phyloP scores from a whole-genome alignment of 2,888 invertebrate genomes.

The Heliconius aoede region DNA sequence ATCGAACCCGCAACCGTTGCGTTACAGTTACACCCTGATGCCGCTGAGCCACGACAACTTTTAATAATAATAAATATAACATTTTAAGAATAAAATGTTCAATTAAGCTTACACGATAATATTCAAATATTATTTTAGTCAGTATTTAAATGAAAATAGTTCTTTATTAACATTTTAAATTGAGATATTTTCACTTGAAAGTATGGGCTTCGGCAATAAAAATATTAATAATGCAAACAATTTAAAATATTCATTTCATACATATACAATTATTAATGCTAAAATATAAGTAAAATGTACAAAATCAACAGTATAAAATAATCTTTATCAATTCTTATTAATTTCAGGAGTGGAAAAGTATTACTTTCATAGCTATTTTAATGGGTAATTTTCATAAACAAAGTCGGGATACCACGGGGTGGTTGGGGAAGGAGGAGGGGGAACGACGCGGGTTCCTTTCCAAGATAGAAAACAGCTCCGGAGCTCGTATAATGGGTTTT shows the following conservation, averaged over 20 bases:
- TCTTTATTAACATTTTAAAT: background rate
- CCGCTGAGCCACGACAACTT: no score
- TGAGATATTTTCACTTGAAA: background rate
- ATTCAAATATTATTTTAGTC: background rate
- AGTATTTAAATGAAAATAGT: background rate
- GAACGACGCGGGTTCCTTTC: slow-evolving; percentile 71
- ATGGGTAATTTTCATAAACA: slow-evolving; percentile 84
- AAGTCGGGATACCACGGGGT: slow-evolving; percentile 78
- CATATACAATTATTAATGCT: background rate
- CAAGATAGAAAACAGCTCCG: slow-evolving; percentile 85
- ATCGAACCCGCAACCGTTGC: no score
- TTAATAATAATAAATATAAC: no score
- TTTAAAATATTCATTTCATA: background rate
- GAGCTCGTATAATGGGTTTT: slow-evolving; percentile 88
- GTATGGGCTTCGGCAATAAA: background rate
- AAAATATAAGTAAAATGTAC: slow-evolving; percentile 6
- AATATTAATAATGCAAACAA: background rate
- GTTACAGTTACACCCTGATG: no score
- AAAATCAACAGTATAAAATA: slow-evolving; percentile 63
- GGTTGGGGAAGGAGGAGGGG: slow-evolving; percentile 53
- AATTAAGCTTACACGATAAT: no score
- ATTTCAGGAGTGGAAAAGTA: slow-evolving; percentile 81
- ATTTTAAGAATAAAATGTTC: no score
- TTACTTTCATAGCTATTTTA: slow-evolving; percentile 83
- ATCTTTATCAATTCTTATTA: slow-evolving; percentile 83